Evolutionary conservation across 2,113 vertebrate species (phyloP).

Genomic region (Tichodroma muraria): DNA sequence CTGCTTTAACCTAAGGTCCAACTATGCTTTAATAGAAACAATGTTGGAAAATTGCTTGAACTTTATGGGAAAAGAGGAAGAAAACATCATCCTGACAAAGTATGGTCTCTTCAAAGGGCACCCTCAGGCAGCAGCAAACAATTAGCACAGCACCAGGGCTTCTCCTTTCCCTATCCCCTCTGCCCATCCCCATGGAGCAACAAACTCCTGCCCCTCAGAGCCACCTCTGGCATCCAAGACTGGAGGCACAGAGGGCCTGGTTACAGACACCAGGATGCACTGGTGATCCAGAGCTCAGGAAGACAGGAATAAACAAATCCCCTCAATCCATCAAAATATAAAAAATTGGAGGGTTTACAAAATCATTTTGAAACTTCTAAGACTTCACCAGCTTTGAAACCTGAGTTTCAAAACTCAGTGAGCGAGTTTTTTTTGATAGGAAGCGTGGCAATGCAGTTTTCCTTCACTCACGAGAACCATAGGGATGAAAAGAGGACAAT

Average conservation of each 20-base stretch:
- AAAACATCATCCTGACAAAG: not conserved
- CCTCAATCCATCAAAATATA: not conserved
- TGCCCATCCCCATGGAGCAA: accelerated
- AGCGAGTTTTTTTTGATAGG: not conserved
- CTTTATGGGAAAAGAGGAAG: not conserved
- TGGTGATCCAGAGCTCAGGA: accelerated
- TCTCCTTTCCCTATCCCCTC: not conserved
- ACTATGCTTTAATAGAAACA: not conserved
- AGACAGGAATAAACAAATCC: not conserved
- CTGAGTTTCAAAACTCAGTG: too few species aligned
- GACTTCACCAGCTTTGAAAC: not conserved
- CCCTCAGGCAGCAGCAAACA: not conserved
- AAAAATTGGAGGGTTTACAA: not conserved
- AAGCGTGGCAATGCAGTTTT: not conserved
- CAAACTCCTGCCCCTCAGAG: not conserved
- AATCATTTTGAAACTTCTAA: not conserved
- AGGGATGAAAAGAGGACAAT: not conserved
- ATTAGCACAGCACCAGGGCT: not conserved
- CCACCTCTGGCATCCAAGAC: not conserved
- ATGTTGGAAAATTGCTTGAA: not conserved
- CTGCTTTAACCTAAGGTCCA: not conserved
- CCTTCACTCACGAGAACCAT: not conserved
- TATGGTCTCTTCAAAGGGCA: not conserved
- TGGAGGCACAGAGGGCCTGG: not conserved
- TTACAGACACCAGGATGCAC: not conserved